phyloP scores from a whole-genome alignment of 2,113 vertebrate genomes.

The Polyodon spathula region DNA sequence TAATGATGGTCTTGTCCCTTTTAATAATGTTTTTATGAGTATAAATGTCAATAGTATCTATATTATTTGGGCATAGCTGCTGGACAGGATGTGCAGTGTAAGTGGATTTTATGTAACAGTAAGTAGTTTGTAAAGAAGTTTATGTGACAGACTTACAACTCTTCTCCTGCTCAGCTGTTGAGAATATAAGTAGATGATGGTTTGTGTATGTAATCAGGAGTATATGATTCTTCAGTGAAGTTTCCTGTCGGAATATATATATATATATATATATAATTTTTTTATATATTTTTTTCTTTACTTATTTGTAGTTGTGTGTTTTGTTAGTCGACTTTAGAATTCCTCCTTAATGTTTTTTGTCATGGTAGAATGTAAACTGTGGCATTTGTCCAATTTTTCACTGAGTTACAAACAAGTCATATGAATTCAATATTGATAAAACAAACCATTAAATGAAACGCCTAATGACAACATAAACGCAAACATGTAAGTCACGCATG shows the following conservation, averaged over 20 bases:
- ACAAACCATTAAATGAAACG: slow-evolving; percentile 10
- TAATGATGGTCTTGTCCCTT: slow-evolving; percentile 27
- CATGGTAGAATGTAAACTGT: slow-evolving; percentile 13
- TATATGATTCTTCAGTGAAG: not conserved
- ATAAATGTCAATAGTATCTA: slow-evolving; percentile 14
- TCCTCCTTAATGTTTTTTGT: slow-evolving; percentile 13
- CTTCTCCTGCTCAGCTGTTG: slow-evolving; percentile 10
- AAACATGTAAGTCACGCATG: slow-evolving; percentile 1
- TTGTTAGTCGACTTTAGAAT: slow-evolving; percentile 4
- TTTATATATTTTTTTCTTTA: no score
- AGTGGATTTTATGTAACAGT: slow-evolving; percentile 11
- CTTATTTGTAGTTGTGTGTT: not conserved
- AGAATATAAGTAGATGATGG: not conserved
- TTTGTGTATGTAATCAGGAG: not conserved
- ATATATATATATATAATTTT: not conserved
- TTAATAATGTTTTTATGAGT: slow-evolving; percentile 18
- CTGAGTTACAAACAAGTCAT: slow-evolving; percentile 13
- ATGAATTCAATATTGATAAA: slow-evolving; percentile 9
- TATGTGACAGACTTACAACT: slow-evolving; percentile 1
- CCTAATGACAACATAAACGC: not conserved
- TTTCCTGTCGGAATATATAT: not conserved
- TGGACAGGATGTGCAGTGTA: slow-evolving; percentile 12
- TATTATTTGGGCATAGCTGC: slow-evolving; percentile 13
- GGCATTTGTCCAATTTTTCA: slow-evolving; percentile 17
- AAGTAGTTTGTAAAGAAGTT: slow-evolving; percentile 8